A percentile compares a stretch with the other conserved stretches of the same genome.
Conservation (phyloP, 2,888 invertebrate genomes). For the Phytoseiulus persimilis region DNA sequence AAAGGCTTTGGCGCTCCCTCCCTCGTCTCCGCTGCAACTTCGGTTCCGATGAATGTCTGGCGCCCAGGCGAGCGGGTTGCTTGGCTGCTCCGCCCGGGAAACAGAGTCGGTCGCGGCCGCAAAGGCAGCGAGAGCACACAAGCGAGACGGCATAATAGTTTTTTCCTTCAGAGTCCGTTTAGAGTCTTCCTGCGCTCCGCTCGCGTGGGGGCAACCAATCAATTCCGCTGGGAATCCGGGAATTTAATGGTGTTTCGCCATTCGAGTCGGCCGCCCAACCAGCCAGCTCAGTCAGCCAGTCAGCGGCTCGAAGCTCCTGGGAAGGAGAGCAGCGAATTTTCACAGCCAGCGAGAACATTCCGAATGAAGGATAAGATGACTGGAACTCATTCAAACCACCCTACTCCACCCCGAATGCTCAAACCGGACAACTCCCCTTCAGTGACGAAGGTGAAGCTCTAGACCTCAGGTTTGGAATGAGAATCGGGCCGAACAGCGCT, state of each 20-base stretch:
- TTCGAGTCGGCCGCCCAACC: neutral
- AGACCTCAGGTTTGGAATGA: too few species aligned
- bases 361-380: too few species aligned
- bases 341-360: too few species aligned
- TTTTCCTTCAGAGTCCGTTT: neutral
- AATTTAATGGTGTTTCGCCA: neutral
- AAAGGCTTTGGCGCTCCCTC: neutral
- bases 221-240: neutral
- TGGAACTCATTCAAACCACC: too few species aligned
- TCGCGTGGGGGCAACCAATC: neutral
- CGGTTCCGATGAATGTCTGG: neutral
- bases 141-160: slow-evolving; percentile 5
- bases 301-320: neutral
- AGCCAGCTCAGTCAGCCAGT: neutral
- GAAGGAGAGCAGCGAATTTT: too few species aligned
- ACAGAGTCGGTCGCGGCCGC: neutral
- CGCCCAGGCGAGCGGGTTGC: neutral
- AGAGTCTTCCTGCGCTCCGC: neutral
- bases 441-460: too few species aligned
- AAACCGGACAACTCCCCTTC: too few species aligned
- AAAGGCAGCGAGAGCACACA: neutral
- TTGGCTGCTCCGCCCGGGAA: neutral
- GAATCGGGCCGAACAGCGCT: too few species aligned
- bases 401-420: too few species aligned
- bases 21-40: neutral